Base-by-base conservation (phyloP, 2,797 vertebrate genomes). In the Karalla daura region DNA sequence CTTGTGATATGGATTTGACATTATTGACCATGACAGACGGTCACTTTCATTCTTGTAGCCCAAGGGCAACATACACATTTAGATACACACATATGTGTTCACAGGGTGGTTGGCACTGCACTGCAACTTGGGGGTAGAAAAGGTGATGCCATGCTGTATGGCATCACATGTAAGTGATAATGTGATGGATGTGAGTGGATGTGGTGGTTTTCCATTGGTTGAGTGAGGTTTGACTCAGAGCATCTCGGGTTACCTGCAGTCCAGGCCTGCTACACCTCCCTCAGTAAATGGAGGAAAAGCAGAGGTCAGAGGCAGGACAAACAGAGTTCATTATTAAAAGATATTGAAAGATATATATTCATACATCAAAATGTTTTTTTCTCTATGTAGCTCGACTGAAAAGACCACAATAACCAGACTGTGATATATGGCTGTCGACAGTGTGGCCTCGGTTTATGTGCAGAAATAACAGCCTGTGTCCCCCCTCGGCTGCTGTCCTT, bases 11-110 rank as follows among this genome's bases (percentile, higher is more conserved):
- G 2, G 47, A 14, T 21, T 14, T 30, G 30, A 61, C 35, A 36
- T 63, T 3, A 63, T 6, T 52, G 20, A 25, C 28, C 13, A 5
- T 70, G 41, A 53, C 58, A 44, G 11, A 25, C 35, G 52, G 70
- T 80, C 80, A 70, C 76, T 67, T 63, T 70, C 21, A 51, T 30
- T 21, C 33, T 63, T 12, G 54, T 36, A 18, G 63, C 52, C 86
- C 85, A 92, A 90, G 89, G 88, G 62, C 89, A 69, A 43, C 60
- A 50, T 60, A 20, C 25, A 63, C 39, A 44, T 49, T 60, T 4
- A 25, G 51, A 56, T 61, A 43, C 50, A 53, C 28, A 33, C 45
- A n/a, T n/a, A n/a, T n/a, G n/a, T n/a, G n/a, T n/a, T n/a, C n/a
- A n/a, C n/a, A n/a, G n/a, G n/a, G n/a, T n/a, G n/a, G n/a, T n/a